phyloP scores from a whole-genome alignment of 2,113 vertebrate species.

The Panthera uncia region DNA sequence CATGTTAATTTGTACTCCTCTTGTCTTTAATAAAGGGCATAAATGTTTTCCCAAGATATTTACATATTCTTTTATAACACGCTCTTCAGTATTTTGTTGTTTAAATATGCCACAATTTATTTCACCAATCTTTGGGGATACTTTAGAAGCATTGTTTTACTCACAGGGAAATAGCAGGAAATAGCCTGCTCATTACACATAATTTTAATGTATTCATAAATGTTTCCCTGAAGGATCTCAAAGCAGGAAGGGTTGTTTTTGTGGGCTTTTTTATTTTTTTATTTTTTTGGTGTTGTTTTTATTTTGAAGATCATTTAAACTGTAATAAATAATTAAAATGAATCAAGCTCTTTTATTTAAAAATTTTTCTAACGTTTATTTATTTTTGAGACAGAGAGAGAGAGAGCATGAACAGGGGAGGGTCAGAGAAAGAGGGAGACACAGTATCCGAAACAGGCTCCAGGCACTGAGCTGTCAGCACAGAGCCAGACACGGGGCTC shows the following conservation, averaged over 20 bases:
- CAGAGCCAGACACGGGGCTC: no score
- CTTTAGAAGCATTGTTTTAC: constrained; percentile 25
- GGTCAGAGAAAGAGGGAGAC: no score
- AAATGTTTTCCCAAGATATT: neutral
- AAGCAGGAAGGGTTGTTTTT: neutral
- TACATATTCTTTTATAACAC: neutral
- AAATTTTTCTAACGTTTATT: no score
- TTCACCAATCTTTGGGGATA: neutral
- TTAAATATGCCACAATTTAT: neutral
- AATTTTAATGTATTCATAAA: constrained; percentile 53
- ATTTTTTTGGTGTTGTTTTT: neutral
- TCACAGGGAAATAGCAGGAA: neutral
- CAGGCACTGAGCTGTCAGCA: no score
- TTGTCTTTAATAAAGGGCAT: neutral
- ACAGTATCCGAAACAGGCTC: no score
- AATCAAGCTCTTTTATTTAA: neutral
- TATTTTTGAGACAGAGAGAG: no score
- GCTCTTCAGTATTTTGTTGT: neutral
- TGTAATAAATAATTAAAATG: constrained; percentile 53
- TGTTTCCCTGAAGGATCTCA: neutral
- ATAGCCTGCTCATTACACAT: neutral
- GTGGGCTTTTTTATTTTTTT: neutral
- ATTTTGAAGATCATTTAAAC: constrained; percentile 30
- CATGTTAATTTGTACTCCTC: neutral
- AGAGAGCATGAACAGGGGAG: no score